These are phyloP conservation scores for Apamea crenata DNA, from an alignment of 2,888 invertebrate genomes.

Conservation along the genomic window DNA sequence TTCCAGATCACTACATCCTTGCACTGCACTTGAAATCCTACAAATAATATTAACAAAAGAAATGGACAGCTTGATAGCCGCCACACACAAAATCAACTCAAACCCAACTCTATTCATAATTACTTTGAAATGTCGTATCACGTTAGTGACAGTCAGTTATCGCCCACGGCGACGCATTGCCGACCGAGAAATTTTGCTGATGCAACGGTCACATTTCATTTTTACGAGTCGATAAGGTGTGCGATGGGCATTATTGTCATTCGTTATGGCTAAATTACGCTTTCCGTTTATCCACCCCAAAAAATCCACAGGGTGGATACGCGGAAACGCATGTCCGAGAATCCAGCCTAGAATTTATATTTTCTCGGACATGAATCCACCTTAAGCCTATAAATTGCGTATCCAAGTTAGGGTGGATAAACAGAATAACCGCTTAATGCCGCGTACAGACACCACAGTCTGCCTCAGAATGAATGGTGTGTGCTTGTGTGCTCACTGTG, in stretches of 20 bases:
- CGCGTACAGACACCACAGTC: background rate
- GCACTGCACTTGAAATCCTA: conserved; percentile 75
- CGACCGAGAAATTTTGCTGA: background rate
- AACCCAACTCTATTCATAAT: background rate
- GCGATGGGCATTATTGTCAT: background rate
- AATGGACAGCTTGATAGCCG: background rate
- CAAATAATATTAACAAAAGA: conserved; percentile 4
- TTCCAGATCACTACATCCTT: conserved; percentile 73
- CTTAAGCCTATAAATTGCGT: no score
- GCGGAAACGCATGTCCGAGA: background rate
- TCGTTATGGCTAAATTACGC: background rate
- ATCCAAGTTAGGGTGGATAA: background rate
- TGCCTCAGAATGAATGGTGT: background rate
- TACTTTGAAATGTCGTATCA: background rate
- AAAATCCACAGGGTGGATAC: no score
- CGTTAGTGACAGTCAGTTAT: background rate
- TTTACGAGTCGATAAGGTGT: no score
- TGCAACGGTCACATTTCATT: background rate
- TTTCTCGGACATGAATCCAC: no score
- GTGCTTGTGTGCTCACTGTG: no score
- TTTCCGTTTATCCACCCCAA: no score
- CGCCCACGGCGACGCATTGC: background rate
- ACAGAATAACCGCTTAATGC: background rate
- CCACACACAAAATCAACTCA: background rate
- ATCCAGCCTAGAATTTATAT: background rate